Conservation (phyloP, 2,888 invertebrate genomes). For the Amaurobius ferox region DNA sequence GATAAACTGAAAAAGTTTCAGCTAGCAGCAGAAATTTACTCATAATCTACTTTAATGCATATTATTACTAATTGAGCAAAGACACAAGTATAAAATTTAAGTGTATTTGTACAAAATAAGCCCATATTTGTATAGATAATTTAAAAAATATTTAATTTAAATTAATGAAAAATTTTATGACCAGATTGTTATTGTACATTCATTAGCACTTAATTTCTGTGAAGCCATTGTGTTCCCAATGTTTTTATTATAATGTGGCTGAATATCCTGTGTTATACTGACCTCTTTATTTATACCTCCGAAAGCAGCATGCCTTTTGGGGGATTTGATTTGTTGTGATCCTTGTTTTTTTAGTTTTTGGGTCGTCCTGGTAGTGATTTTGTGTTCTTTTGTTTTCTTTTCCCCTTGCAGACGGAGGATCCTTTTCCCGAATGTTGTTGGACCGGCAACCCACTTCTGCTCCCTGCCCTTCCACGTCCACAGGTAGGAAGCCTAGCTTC, state of each 20-base stretch:
- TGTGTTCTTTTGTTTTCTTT: constrained; percentile 72
- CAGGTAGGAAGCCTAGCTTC: constrained; percentile 62
- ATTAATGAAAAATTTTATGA: no score
- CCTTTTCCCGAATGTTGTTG: constrained; percentile 72
- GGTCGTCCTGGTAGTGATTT: constrained; percentile 71
- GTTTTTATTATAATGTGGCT: constrained; percentile 16
- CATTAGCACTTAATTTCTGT: neutral
- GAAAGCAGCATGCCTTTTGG: constrained; percentile 64
- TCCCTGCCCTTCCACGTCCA: constrained; percentile 65
- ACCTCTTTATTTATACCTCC: constrained; percentile 57
- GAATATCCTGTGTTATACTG: constrained; percentile 19
- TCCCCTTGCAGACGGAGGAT: constrained; percentile 71
- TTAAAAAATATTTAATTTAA: no score
- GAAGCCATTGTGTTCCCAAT: constrained; percentile 2
- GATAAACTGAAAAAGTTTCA: no score
- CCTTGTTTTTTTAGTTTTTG: constrained; percentile 53
- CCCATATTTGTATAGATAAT: no score
- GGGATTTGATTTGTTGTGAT: constrained; percentile 62
- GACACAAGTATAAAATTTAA: no score
- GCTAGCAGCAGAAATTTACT: no score
- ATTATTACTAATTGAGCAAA: no score
- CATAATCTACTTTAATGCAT: no score
- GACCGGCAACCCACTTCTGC: constrained; percentile 69
- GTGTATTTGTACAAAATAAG: no score
- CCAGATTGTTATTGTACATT: neutral